Base-by-base conservation (phyloP, 92 coral and sea anemone species). In the Bergia puertoricense region DNA sequence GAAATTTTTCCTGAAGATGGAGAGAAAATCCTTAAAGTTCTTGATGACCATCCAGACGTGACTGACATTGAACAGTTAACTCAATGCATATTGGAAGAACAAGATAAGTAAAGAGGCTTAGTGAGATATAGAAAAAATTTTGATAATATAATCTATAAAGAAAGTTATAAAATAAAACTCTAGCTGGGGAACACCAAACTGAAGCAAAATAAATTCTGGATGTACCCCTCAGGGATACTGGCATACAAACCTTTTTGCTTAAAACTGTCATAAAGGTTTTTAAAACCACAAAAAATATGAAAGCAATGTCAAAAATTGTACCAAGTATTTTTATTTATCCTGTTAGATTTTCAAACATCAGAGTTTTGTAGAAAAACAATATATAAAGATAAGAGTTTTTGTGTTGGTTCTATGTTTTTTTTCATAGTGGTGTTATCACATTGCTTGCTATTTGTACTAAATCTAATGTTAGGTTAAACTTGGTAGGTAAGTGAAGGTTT, bases 1-100 rank as follows among this genome's bases (percentile, higher is more conserved):
- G 98, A 95, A 88, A 72, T 95, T 42, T 95, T 95, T 73, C 96
- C 98, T 15, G 91, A 92, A 62, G 93, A 90, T 22, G 95, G 90
- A 5, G 96, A 92, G 50, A 95, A 92, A 78, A 91, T 95, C 43
- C 91, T 95, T 2, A 85, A 89, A 67, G 81, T 93, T 54, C 68
- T 95, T 7, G 98, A 95, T 80, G 92, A 93, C 38, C 85, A 95
- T 80, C 94, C 95, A 10, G 88, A 86, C 9, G 93, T 79, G 69
- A 90, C 94, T 0, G 76, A 76, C 39, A 62, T 95, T 54, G 95
- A 95, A 5, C 85, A 74, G 37, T 81, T 95, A 76, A 93, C 94
- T 22, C 90, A 92, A 14, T 66, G 90, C 11, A 30, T 95, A 79
- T 82, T 95, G 41, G 96, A 93, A 8, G 81, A 86, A 45, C 67